Evolutionary conservation across 2,888 invertebrate genomes (phyloP).

Genomic region (Frankliniella fusca): DNA sequence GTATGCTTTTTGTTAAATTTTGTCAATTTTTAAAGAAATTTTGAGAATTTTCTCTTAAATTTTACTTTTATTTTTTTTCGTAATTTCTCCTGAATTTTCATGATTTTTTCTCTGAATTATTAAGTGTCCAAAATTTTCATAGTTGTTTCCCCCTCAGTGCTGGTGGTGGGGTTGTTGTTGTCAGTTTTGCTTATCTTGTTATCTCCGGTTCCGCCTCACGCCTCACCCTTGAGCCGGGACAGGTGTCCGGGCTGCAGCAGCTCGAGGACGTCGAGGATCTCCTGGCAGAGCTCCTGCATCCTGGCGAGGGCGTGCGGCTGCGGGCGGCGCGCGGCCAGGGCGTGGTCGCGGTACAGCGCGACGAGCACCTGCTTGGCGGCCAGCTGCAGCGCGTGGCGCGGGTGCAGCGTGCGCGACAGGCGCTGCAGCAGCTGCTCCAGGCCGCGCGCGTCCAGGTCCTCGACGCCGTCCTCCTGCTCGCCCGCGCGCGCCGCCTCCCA

Average conservation of each 20-base stretch:
- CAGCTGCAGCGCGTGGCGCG: slow-evolving; percentile 4
- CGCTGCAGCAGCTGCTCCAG: not conserved
- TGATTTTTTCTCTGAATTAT: too few species aligned
- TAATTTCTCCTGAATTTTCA: not conserved
- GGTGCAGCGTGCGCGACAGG: not conserved
- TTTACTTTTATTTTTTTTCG: too few species aligned
- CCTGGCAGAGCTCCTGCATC: slow-evolving; percentile 1
- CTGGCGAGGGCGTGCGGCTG: not conserved
- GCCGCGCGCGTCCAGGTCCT: not conserved
- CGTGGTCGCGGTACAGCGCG: slow-evolving; percentile 8
- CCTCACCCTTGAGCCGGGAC: not conserved
- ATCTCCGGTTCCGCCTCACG: not conserved
- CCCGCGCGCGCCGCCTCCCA: not conserved
- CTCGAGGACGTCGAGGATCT: slow-evolving; percentile 16
- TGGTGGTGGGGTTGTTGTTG: not conserved
- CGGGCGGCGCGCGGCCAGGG: not conserved
- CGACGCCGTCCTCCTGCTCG: not conserved
- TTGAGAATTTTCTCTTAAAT: too few species aligned
- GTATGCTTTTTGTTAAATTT: too few species aligned
- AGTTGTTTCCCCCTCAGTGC: too few species aligned
- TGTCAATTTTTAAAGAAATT: too few species aligned
- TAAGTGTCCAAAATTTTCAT: too few species aligned
- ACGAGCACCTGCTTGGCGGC: slow-evolving; percentile 10
- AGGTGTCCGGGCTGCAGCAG: not conserved
- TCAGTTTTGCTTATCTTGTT: not conserved